Percentiles rank a stretch among this genome's conserved stretches.
Conservation (phyloP, 2,113 vertebrate genomes). For the Dicrurus megarhynchus region DNA sequence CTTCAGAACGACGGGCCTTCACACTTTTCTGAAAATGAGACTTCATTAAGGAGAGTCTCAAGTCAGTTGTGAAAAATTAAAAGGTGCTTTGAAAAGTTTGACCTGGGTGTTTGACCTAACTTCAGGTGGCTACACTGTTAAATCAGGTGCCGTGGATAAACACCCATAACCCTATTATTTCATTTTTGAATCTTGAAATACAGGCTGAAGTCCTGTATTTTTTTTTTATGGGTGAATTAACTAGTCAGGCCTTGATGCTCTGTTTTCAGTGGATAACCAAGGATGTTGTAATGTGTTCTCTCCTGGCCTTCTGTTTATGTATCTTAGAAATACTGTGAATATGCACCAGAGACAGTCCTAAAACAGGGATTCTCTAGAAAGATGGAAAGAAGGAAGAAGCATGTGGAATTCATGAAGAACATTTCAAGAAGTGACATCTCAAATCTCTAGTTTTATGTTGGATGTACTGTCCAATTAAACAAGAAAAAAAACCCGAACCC, state of each 20-base stretch:
- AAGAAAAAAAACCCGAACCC: fast-evolving
- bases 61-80: not conserved
- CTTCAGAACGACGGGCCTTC: not conserved
- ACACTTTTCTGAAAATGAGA: not conserved
- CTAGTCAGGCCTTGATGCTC: not conserved
- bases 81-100: not conserved
- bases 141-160: not conserved
- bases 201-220: not conserved
- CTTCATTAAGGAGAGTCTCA: not conserved
- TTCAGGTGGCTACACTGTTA: not conserved
- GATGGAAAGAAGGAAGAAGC: not conserved
- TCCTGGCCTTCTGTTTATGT: not conserved
- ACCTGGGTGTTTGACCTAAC: not conserved
- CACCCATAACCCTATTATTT: not conserved
- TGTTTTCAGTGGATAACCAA: not conserved
- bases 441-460: not conserved
- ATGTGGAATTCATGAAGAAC: not conserved
- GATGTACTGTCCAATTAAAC: not conserved
- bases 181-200: not conserved
- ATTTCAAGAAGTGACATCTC: not conserved
- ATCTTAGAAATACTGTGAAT: not conserved
- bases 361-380: not conserved
- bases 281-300: not conserved
- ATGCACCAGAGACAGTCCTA: not conserved
- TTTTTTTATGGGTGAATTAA: not conserved